Evolutionary conservation across 2,113 vertebrate genomes (phyloP).

Genomic region (Sorex araneus): DNA sequence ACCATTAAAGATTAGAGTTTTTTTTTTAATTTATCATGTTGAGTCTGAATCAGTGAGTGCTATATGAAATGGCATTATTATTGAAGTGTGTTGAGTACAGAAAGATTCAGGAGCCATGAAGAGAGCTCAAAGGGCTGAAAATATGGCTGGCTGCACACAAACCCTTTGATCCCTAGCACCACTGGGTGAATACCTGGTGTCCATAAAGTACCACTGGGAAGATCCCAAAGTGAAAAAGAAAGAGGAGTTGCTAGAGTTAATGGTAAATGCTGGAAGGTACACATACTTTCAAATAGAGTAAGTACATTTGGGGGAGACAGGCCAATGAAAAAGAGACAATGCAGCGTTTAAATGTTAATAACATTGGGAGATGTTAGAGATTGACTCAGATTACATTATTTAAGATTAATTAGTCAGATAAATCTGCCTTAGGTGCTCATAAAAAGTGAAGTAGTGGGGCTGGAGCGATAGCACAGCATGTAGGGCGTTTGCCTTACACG

Average conservation of each 20-base stretch:
- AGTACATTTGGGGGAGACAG: not conserved
- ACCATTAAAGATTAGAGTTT: conserved; percentile 12
- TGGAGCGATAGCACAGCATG: too few relatives aligned
- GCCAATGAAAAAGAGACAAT: not conserved
- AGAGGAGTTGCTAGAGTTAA: too few relatives aligned
- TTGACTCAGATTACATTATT: not conserved
- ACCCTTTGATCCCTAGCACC: too few relatives aligned
- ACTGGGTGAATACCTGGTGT: too few relatives aligned
- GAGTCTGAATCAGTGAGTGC: not conserved
- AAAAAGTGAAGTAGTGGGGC: too few relatives aligned
- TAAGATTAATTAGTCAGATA: not conserved
- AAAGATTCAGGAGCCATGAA: not conserved
- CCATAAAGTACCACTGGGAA: too few relatives aligned
- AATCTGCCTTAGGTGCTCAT: not conserved
- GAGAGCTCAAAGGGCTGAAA: too few relatives aligned
- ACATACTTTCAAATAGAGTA: not conserved
- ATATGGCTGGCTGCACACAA: too few relatives aligned
- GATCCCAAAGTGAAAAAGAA: too few relatives aligned
- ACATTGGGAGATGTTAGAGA: not conserved
- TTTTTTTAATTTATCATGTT: conserved; percentile 14
- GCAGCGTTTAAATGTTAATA: not conserved
- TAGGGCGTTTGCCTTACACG: too few relatives aligned
- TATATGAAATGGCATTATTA: not conserved
- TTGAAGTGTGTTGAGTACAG: conserved; percentile 28
- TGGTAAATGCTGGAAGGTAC: not conserved